A percentile compares a stretch with the other conserved stretches of the same genome.
Evolutionary conservation across 2,888 invertebrate species (phyloP).

Genomic region (Parnassius glacialis): DNA sequence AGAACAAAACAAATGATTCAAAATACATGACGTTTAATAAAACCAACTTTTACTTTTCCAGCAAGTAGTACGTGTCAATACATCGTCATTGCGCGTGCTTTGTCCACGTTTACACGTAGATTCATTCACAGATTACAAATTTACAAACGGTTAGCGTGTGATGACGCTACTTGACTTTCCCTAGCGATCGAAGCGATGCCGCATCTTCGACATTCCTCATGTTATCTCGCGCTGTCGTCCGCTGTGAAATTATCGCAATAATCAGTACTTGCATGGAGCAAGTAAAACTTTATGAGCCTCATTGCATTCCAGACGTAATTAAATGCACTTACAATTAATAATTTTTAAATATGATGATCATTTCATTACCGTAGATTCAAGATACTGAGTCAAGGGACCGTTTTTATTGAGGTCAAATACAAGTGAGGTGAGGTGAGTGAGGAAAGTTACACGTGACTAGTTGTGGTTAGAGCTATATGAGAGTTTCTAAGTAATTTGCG

Average conservation of each 20-base stretch:
- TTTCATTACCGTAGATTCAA: background rate
- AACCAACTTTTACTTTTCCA: slow-evolving; percentile 14
- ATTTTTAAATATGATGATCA: background rate
- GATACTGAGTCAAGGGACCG: background rate
- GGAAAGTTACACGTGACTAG: slow-evolving; percentile 25
- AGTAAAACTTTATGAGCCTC: slow-evolving; percentile 21
- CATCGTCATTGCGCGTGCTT: background rate
- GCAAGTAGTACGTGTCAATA: slow-evolving; percentile 4
- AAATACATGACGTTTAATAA: background rate
- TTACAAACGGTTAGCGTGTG: slow-evolving; percentile 32
- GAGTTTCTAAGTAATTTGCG: slow-evolving; percentile 32
- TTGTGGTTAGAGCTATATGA: slow-evolving; percentile 31
- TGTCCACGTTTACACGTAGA: slow-evolving; percentile 28
- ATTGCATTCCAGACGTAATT: slow-evolving; percentile 30
- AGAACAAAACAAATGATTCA: too few species aligned
- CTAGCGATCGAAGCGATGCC: slow-evolving; percentile 30
- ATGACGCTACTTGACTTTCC: slow-evolving; percentile 33
- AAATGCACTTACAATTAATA: background rate
- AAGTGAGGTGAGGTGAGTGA: slow-evolving; percentile 3
- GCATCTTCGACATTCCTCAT: slow-evolving; percentile 25
- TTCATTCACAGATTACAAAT: slow-evolving; percentile 28
- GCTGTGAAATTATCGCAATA: slow-evolving; percentile 8
- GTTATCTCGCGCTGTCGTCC: slow-evolving; percentile 11
- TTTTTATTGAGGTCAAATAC: slow-evolving; percentile 30
- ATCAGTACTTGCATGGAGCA: background rate